Percentiles rank a stretch among this genome's conserved stretches.
These are phyloP conservation scores for Orchestia grillus DNA, from an alignment of 1,140 invertebrate species.

Conservation along the genomic window DNA sequence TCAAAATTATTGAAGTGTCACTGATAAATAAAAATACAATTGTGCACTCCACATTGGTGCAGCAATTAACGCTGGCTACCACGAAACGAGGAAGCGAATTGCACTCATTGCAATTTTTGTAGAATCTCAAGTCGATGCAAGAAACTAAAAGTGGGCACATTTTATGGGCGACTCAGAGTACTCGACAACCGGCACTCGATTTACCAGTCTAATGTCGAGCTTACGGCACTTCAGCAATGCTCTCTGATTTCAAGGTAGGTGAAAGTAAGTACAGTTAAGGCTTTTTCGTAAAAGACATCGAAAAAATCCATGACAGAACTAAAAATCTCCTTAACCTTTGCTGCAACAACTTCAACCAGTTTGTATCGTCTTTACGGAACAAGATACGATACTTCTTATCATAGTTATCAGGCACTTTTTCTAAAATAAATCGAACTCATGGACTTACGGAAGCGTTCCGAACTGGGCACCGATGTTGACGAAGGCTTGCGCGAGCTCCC, in stretches of 20 bases:
- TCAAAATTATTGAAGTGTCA: neutral
- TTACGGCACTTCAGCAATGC: neutral
- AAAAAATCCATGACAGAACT: too few relatives aligned
- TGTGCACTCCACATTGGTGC: too few relatives aligned
- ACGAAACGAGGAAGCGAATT: too few relatives aligned
- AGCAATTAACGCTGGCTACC: too few relatives aligned
- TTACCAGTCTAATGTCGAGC: neutral
- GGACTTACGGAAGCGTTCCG: neutral
- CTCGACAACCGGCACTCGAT: neutral
- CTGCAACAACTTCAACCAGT: neutral
- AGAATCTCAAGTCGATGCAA: neutral
- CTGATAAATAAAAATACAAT: neutral
- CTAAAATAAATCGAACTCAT: neutral
- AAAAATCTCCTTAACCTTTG: neutral
- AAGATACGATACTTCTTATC: neutral
- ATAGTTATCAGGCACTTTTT: neutral
- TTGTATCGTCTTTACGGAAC: neutral
- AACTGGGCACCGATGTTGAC: conserved; percentile 24
- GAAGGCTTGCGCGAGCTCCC: conserved; percentile 33
- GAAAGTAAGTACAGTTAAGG: neutral
- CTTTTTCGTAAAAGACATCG: neutral
- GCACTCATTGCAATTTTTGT: too few relatives aligned
- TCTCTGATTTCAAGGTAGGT: neutral
- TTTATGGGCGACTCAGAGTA: neutral
- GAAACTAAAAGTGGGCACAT: neutral